These are phyloP conservation scores for Machaerirhynchus nigripectus DNA, from an alignment of 2,113 vertebrate species.

Conservation along the genomic window DNA sequence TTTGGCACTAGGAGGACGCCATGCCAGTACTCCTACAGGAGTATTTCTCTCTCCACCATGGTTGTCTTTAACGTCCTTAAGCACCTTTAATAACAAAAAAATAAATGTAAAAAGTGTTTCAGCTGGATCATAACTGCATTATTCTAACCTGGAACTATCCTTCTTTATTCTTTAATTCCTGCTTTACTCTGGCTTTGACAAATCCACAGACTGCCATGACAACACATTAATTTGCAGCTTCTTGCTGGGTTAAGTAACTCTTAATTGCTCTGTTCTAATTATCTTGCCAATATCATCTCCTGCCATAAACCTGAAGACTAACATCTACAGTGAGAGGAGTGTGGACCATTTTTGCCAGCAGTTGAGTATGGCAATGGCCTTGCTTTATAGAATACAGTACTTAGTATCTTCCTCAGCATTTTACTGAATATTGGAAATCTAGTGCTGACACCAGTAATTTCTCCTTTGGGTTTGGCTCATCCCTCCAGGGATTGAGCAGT, in stretches of 20 bases:
- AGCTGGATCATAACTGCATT: background rate
- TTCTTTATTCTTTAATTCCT: background rate
- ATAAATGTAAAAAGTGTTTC: background rate
- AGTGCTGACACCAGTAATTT: background rate
- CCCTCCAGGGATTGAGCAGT: background rate
- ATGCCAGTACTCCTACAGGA: background rate
- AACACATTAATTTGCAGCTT: background rate
- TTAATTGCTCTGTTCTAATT: background rate
- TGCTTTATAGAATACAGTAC: background rate
- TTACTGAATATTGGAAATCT: background rate
- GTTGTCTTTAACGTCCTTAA: conserved; percentile 57
- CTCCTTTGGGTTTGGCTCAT: background rate
- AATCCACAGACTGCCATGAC: background rate
- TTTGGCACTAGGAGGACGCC: conserved; percentile 63
- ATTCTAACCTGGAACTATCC: background rate
- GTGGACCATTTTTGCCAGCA: background rate
- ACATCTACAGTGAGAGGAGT: background rate
- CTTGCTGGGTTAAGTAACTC: background rate
- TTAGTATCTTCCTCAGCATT: background rate
- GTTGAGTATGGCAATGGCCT: background rate
- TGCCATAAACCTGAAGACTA: background rate
- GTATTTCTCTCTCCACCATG: background rate
- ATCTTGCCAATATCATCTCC: background rate
- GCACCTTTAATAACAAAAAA: background rate
- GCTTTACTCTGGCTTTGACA: background rate